phyloP scores from a whole-genome alignment of 2,797 vertebrate species.

The Bucorvus abyssinicus region DNA sequence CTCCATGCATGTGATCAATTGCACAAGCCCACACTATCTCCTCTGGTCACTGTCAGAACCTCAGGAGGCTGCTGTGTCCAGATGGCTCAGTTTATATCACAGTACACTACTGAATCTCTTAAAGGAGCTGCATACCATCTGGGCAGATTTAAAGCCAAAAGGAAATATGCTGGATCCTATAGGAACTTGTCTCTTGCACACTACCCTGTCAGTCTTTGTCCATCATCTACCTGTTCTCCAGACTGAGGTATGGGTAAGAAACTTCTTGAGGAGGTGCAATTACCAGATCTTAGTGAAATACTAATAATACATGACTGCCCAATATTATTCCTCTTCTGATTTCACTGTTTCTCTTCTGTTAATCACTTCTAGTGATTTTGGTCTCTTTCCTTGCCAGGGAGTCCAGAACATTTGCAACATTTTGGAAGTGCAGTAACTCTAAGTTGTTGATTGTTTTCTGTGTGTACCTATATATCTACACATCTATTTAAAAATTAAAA shows the following conservation, averaged over 20 bases:
- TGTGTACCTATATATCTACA: too few relatives aligned
- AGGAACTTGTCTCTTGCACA: neutral
- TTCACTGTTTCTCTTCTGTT: neutral
- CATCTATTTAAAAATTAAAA: neutral
- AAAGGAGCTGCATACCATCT: constrained; percentile 13
- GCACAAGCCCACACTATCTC: neutral
- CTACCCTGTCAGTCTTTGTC: neutral
- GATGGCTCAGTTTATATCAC: constrained; percentile 10
- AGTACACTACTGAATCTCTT: neutral
- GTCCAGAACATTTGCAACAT: neutral
- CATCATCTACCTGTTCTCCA: neutral
- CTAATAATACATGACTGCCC: neutral
- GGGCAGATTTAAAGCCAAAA: constrained; percentile 5
- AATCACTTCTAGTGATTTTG: neutral
- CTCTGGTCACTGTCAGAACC: constrained; percentile 20
- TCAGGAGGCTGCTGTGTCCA: constrained; percentile 27
- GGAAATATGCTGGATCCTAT: neutral
- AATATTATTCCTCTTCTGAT: neutral
- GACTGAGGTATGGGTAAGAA: neutral
- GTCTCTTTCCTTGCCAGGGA: neutral
- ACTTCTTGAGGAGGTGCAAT: neutral
- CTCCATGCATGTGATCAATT: neutral
- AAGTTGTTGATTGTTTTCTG: neutral
- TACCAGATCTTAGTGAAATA: neutral
- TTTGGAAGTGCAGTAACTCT: neutral